phyloP scores from a whole-genome alignment of 1,140 invertebrate genomes.

The Drosophila prosaltans region DNA sequence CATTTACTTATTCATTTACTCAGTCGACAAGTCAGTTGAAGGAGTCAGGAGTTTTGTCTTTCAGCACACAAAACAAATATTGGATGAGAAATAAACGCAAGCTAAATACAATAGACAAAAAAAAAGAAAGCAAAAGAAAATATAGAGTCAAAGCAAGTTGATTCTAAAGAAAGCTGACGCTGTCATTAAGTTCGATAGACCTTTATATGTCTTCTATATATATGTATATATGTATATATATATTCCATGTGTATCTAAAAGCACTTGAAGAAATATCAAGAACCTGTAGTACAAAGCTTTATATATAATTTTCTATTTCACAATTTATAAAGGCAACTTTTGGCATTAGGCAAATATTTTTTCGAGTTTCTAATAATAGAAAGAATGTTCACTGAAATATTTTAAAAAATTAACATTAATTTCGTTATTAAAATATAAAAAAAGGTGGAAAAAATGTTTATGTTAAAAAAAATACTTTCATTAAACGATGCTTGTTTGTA shows the following conservation, averaged over 20 bases:
- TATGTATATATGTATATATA: not conserved
- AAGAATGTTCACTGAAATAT: too few relatives aligned
- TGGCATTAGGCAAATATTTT: too few relatives aligned
- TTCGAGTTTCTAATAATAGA: too few relatives aligned
- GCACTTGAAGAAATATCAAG: not conserved
- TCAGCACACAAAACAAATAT: slow-evolving; percentile 76
- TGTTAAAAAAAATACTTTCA: too few relatives aligned
- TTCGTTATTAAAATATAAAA: too few relatives aligned
- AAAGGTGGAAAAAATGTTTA: too few relatives aligned
- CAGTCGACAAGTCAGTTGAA: slow-evolving; percentile 36
- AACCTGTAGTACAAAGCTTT: too few relatives aligned
- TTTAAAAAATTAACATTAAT: too few relatives aligned
- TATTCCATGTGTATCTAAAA: not conserved
- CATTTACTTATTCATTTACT: slow-evolving; percentile 44
- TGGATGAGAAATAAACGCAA: slow-evolving; percentile 75
- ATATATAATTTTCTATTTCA: too few relatives aligned
- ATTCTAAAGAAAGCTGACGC: slow-evolving; percentile 62
- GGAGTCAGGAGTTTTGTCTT: slow-evolving; percentile 59
- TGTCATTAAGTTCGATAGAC: slow-evolving; percentile 55
- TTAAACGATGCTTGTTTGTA: too few relatives aligned
- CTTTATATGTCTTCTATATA: slow-evolving; percentile 27
- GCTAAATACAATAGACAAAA: slow-evolving; percentile 54
- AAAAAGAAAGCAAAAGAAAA: slow-evolving; percentile 16
- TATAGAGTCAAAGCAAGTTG: slow-evolving; percentile 30
- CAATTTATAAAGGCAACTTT: too few relatives aligned